These are phyloP conservation scores for Hyperoplus immaculatus DNA, from an alignment of 2,797 vertebrate genomes.

Conservation along the genomic window DNA sequence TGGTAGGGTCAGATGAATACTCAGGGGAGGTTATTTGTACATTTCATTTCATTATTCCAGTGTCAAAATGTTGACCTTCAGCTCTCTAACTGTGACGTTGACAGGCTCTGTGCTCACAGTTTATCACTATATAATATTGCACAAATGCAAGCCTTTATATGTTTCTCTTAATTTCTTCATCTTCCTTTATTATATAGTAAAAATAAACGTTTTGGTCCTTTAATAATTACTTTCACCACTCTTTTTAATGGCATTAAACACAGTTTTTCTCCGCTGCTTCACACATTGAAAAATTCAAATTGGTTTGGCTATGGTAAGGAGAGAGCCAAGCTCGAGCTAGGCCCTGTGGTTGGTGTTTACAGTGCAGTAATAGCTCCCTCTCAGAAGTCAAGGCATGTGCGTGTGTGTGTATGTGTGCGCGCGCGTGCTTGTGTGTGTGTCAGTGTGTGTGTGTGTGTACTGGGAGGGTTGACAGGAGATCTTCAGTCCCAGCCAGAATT, in stretches of 20 bases:
- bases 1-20: not conserved
- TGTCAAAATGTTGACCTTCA: not conserved
- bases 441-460: too few species aligned
- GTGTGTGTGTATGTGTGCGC: too few species aligned
- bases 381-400: slow-evolving; percentile 11
- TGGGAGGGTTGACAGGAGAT: not conserved
- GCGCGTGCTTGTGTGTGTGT: too few species aligned
- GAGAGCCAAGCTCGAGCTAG: slow-evolving; percentile 14
- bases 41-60: not conserved
- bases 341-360: slow-evolving; percentile 18
- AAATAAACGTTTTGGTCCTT: slow-evolving; percentile 36
- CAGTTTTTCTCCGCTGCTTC: slow-evolving; percentile 24
- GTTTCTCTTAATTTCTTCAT: slow-evolving; percentile 49
- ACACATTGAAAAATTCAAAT: slow-evolving; percentile 63
- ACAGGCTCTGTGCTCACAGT: not conserved
- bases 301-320: slow-evolving; percentile 39
- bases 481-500: not conserved
- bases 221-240: slow-evolving; percentile 37
- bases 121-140: not conserved
- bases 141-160: not conserved
- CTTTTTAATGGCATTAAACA: slow-evolving; percentile 51
- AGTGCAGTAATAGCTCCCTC: slow-evolving; percentile 1
- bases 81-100: not conserved
- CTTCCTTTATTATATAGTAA: slow-evolving; percentile 30
- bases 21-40: not conserved